A percentile compares a stretch with the other conserved stretches of the same genome.
These are phyloP conservation scores for Cebus imitator DNA, from an alignment of 2,113 vertebrate genomes.

Conservation along the genomic window DNA sequence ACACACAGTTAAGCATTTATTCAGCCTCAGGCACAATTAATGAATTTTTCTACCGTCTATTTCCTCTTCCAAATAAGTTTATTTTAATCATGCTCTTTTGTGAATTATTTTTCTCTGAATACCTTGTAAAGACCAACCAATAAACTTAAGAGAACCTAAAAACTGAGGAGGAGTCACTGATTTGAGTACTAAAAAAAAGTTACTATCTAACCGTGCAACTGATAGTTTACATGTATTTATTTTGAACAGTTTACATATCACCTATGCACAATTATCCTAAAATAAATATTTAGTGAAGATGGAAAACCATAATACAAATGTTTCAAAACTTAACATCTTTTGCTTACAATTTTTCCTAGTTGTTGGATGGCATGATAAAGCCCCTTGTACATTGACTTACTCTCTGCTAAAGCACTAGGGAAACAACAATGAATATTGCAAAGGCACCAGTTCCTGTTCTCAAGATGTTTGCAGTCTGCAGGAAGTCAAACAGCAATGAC, in stretches of 20 bases:
- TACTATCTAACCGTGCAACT: neutral
- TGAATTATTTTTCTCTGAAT: neutral
- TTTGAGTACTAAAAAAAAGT: neutral
- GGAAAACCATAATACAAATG: neutral
- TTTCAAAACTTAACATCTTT: neutral
- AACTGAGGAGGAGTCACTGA: neutral
- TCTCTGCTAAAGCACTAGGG: neutral
- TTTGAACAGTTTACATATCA: conserved; percentile 2
- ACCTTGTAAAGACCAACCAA: neutral
- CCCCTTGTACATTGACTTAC: neutral
- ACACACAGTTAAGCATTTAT: conserved; percentile 48
- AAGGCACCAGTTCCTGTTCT: neutral
- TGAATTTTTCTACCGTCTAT: conserved; percentile 42
- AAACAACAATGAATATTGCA: neutral
- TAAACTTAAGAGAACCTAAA: conserved; percentile 6
- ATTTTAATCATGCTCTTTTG: neutral
- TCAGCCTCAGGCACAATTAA: conserved; percentile 33
- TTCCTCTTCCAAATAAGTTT: conserved; percentile 33
- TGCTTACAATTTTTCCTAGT: neutral
- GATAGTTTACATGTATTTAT: neutral
- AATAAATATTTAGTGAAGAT: neutral
- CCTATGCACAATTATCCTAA: neutral
- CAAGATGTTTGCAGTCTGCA: neutral
- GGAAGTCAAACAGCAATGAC: neutral
- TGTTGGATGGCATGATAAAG: neutral